Evolutionary conservation across 2,888 invertebrate genomes (phyloP), one percentile per base, ranked within the genome.

Genomic region (Quadroppia sp.): DNA sequence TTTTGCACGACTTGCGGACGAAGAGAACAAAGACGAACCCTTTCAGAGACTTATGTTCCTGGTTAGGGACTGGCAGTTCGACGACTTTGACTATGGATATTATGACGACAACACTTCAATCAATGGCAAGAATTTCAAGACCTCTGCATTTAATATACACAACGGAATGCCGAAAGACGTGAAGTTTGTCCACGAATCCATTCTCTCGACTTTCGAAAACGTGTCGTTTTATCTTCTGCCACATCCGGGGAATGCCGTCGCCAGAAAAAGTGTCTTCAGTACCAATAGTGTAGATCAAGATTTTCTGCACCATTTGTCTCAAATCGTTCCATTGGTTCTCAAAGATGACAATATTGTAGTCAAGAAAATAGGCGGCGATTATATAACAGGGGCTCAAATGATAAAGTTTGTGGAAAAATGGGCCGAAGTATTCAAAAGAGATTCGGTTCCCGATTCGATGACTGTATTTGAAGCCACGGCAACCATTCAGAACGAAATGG

Each of bases 211-310:
- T 83, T 99, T 99, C 85, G 88, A 90, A n/a, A 91, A 94, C 82
- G 94, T 98, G 79, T 90, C 91, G 28, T 97, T 98, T 83, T 99
- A 94, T 85, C 86, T 99, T 76, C 90, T 99, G 92, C 99, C 99
- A 59, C 98, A 99, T 86, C 99, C 99, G 0, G 98, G 99, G 15
- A 87, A 98, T 45, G 90, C 89, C 81, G 98, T 99, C 73, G 96
- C 99, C 78, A 97, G 95, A 75, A 94, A 94, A 86, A 97, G 95
- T n/a, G 88, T 89, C 77, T 99, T 99, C 84, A 95, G 97, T 83
- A 87, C 99, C 59, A 84, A 86, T 32, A 98, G 97, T 82, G 97
- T 99, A 80, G 95, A 97, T 81, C 80, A 85, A 0, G 95, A 96
- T 79, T 99, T 99, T 83, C 93, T 94, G 82, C 87, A 89, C 71